Percentiles rank a stretch among this genome's conserved stretches.
These are phyloP conservation scores for Camptogramma bilineatum DNA, from an alignment of 2,888 invertebrate species.

Conservation along the genomic window DNA sequence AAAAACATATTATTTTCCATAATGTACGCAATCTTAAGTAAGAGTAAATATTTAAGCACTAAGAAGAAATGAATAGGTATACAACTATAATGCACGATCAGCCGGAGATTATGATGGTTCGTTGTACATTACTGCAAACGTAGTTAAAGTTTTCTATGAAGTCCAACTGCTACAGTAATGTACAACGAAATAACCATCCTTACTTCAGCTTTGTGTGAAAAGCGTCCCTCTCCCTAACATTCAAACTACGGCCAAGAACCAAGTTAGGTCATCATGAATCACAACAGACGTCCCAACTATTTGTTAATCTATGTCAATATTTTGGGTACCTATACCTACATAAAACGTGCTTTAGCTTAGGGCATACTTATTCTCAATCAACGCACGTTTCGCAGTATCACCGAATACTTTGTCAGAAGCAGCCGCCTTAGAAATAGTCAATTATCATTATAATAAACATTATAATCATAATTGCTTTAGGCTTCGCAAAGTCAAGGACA, in stretches of 20 bases:
- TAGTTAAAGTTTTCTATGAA: no score
- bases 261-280: neutral
- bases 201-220: neutral
- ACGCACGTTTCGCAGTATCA: slow-evolving; percentile 15
- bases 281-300: neutral
- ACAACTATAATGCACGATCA: no score
- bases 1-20: no score
- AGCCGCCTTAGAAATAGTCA: neutral
- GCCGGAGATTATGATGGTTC: no score
- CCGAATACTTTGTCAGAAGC: slow-evolving; percentile 12
- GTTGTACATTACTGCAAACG: no score
- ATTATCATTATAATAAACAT: neutral
- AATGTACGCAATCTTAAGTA: no score
- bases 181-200: neutral
- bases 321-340: no score
- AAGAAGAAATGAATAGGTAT: no score
- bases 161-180: neutral
- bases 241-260: neutral
- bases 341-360: neutral
- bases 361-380: slow-evolving; percentile 13
- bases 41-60: no score
- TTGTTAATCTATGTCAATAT: neutral
- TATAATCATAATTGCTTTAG: neutral
- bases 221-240: neutral
- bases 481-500: slow-evolving; percentile 10